Percentiles rank a stretch among this genome's conserved stretches.
phyloP scores from a whole-genome alignment of 1,140 invertebrate genomes.

The Gerris buenoi region DNA sequence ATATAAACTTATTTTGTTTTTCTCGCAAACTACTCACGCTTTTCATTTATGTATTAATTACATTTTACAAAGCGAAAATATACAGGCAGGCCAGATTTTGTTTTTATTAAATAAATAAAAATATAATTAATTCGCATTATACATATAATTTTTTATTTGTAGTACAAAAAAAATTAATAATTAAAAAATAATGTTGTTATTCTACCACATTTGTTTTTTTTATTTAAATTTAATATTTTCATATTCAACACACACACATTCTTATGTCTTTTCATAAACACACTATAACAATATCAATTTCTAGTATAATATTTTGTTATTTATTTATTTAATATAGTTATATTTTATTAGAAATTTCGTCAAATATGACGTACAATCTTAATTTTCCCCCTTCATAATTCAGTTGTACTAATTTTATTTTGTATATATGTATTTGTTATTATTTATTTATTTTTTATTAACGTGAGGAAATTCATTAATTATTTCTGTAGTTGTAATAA shows the following conservation, averaged over 20 bases:
- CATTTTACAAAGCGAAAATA: background rate
- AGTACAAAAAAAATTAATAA: background rate
- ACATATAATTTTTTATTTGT: background rate
- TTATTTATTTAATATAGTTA: background rate
- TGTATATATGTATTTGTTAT: too few species aligned
- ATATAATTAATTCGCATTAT: too few species aligned
- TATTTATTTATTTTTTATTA: too few species aligned
- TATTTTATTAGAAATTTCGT: background rate
- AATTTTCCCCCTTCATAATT: background rate
- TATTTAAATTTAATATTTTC: background rate
- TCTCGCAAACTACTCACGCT: too few species aligned
- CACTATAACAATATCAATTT: background rate
- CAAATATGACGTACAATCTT: background rate
- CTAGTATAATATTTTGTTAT: background rate
- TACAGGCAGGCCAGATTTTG: background rate
- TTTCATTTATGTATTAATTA: too few species aligned
- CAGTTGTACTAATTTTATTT: too few species aligned
- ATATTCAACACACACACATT: background rate
- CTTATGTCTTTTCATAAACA: background rate
- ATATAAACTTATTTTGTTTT: too few species aligned
- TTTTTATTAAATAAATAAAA: background rate
- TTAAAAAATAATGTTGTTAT: background rate
- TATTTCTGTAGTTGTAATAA: too few species aligned
- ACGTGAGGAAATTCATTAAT: too few species aligned
- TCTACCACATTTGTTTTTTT: too few species aligned